Base-by-base conservation (phyloP, 2,888 invertebrate genomes). In the Exocentrus adspersus region DNA sequence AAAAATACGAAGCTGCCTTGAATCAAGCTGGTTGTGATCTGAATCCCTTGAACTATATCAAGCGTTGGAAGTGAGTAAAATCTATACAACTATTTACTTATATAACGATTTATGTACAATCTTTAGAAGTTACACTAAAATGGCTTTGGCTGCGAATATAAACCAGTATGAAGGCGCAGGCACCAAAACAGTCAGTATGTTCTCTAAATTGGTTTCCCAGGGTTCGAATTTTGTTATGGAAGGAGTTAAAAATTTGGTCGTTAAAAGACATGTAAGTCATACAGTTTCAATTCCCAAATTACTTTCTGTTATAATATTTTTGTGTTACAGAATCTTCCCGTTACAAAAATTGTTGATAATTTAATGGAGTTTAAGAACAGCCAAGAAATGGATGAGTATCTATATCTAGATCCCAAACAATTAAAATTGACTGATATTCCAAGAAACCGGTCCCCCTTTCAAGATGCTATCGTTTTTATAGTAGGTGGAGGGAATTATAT, bases 181-280 rank as follows among this genome's bases (percentile, higher is more conserved):
- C 20, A 97, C 97, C 0, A 97, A 95, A 84, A 98, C 98, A 0
- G 95, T 97, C 1, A 94, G 93, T 66, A 98, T 99, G 98, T 98
- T 99, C 84, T 96, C 97, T 6, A 99, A 98, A 83, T 86, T 99
- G 59, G 94, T 99, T 76, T 94, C 94, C 6, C 97, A 98, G 80
- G 97, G 98, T 17, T 98, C 98, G 0, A 95, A 95, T 30, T 98
- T 99, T 82, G 97, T 99, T 0, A 99, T 99, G 98, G 99, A 99
- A 83, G 99, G 98, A 32, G 98, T 98, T 0, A 97, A 98, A 84
- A 99, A 99, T 86, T 88, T 99, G 76, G 98, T 98, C 14, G 95
- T 99, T 6, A 99, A 99, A 84, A 92, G 94, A 85, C 98, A 99
- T 85, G 95, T 94, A 82, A 88, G 91, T 87, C 12, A 24, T 7